Evolutionary conservation across 2,797 vertebrate species (phyloP).

Genomic region (Bradypodion ventrale): DNA sequence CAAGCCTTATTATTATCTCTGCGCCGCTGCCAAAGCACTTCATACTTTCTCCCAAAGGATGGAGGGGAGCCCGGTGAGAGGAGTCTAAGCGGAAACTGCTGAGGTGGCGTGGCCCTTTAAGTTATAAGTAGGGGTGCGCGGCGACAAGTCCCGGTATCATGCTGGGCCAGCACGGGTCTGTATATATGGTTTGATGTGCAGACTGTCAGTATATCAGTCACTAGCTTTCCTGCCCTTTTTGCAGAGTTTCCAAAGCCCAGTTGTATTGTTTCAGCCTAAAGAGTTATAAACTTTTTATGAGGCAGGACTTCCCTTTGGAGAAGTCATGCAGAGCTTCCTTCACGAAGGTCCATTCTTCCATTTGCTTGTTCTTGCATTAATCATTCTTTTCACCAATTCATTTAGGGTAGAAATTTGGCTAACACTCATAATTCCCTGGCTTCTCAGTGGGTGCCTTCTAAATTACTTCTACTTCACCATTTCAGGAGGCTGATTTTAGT

Average conservation of each 20-base stretch:
- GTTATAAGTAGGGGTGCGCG: too few species aligned
- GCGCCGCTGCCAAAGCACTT: too few species aligned
- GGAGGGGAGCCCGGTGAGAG: too few species aligned
- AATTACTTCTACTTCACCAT: background rate
- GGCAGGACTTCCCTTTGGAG: background rate
- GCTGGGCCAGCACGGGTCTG: too few species aligned
- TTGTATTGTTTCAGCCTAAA: background rate
- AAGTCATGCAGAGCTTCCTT: background rate
- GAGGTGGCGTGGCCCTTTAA: too few species aligned
- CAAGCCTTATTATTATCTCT: too few species aligned
- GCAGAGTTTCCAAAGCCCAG: background rate
- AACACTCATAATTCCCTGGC: background rate
- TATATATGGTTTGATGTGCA: background rate
- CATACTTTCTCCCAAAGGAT: too few species aligned
- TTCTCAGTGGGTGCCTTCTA: background rate
- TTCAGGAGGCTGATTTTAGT: background rate
- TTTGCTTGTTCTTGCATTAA: background rate
- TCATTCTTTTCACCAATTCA: background rate
- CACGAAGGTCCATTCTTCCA: background rate
- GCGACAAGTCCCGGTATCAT: too few species aligned
- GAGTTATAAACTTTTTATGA: background rate
- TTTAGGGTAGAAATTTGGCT: background rate
- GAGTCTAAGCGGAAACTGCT: too few species aligned
- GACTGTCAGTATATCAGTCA: background rate
- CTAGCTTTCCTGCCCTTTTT: background rate